Evolutionary conservation across 2,888 invertebrate species (phyloP).

Genomic region (Leptopilina drosophilae): DNA sequence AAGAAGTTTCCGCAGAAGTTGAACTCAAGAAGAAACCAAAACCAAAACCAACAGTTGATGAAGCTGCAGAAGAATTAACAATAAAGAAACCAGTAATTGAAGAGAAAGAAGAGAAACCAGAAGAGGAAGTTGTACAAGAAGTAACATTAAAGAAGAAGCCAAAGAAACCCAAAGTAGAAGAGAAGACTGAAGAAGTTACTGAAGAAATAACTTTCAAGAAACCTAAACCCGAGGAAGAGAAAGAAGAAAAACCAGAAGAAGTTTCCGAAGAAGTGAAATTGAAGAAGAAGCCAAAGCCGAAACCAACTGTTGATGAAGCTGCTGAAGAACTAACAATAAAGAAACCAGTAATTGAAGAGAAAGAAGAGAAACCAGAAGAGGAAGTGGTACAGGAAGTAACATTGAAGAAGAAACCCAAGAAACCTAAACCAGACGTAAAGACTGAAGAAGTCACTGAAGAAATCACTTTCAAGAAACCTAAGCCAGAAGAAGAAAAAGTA

Average conservation of each 20-base stretch:
- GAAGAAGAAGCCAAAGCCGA: slow-evolving; percentile 62
- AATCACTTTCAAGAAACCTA: slow-evolving; percentile 63
- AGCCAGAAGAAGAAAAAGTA: slow-evolving; percentile 52
- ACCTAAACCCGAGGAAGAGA: slow-evolving; percentile 47
- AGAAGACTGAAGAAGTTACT: slow-evolving; percentile 70
- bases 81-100: slow-evolving; percentile 61
- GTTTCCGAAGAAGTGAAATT: slow-evolving; percentile 55
- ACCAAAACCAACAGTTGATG: slow-evolving; percentile 60
- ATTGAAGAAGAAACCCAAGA: slow-evolving; percentile 48
- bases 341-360: slow-evolving; percentile 54
- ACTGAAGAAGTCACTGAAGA: slow-evolving; percentile 73
- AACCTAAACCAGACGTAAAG: slow-evolving; percentile 61
- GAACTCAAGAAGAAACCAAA: slow-evolving; percentile 62
- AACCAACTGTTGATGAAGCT: slow-evolving; percentile 62
- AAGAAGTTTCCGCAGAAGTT: slow-evolving; percentile 67
- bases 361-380: slow-evolving; percentile 60
- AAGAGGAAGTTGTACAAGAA: slow-evolving; percentile 63
- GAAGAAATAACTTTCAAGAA: slow-evolving; percentile 70
- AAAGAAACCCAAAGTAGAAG: slow-evolving; percentile 61
- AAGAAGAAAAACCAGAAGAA: slow-evolving; percentile 71
- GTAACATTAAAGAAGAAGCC: slow-evolving; percentile 61
- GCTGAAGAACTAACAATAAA: slow-evolving; percentile 62
- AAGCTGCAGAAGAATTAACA: slow-evolving; percentile 66
- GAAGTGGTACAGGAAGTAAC: slow-evolving; percentile 62
- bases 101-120: slow-evolving; percentile 55